These are phyloP conservation scores for Sinodicranocentrus sp. DNA, from an alignment of 2,888 invertebrate species.

Conservation along the genomic window DNA sequence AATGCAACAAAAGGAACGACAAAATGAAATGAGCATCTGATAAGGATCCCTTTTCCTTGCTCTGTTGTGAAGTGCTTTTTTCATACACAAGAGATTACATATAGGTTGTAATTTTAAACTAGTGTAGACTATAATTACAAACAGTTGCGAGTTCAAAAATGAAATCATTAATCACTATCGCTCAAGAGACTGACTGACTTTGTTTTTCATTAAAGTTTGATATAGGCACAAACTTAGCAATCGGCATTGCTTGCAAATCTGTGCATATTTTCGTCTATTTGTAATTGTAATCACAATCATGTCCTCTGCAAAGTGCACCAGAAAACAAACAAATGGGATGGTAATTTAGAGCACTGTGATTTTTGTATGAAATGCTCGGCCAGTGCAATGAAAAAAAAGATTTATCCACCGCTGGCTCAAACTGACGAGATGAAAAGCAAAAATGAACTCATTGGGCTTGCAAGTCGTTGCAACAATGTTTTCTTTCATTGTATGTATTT, in stretches of 20 bases:
- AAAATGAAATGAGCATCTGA: constrained; percentile 11
- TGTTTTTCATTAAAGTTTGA: neutral
- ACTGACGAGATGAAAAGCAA: too few relatives aligned
- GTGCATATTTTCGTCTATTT: neutral
- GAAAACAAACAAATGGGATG: too few relatives aligned
- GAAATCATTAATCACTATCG: constrained; percentile 25
- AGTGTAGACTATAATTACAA: constrained; percentile 15
- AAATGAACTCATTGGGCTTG: too few relatives aligned
- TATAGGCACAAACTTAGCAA: neutral
- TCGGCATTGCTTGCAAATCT: neutral
- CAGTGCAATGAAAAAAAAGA: too few relatives aligned
- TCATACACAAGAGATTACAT: constrained; percentile 5
- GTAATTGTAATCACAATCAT: neutral
- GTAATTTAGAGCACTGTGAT: too few relatives aligned
- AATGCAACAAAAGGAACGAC: neutral
- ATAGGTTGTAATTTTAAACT: constrained; percentile 15
- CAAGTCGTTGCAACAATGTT: too few relatives aligned
- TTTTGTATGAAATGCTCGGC: too few relatives aligned
- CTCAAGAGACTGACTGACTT: neutral
- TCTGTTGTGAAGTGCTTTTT: constrained; percentile 17
- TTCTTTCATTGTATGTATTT: too few relatives aligned
- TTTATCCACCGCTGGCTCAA: too few relatives aligned
- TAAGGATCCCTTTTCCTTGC: constrained; percentile 10
- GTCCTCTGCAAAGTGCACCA: too few relatives aligned
- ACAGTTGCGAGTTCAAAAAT: constrained; percentile 2